A percentile compares a stretch with the other conserved stretches of the same genome.
Conservation (phyloP, 1,140 invertebrate species). For the Spodoptera frugiperda region DNA sequence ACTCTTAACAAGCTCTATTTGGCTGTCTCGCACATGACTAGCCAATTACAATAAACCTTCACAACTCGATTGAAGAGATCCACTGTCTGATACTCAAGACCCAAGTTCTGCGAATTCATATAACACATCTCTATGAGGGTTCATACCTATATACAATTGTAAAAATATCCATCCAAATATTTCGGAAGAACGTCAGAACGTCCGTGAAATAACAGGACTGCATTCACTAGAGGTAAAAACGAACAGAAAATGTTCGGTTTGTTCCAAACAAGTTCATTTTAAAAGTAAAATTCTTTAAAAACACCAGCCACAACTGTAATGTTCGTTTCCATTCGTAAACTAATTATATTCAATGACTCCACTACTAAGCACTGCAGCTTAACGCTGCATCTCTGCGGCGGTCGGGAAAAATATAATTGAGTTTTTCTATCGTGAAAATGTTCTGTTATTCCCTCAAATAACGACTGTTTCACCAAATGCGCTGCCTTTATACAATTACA, state of each 20-base stretch:
- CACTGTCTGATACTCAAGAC: no score
- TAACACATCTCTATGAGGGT: no score
- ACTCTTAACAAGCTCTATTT: no score
- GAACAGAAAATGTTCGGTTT: not conserved
- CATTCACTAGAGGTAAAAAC: no score
- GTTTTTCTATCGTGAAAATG: conserved; percentile 22
- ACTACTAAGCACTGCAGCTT: conserved; percentile 23
- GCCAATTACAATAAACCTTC: no score
- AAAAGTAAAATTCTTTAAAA: not conserved
- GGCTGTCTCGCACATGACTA: no score
- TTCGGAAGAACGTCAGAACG: no score
- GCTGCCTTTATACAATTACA: not conserved
- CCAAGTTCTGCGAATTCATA: no score
- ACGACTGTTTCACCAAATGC: not conserved
- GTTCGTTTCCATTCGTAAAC: not conserved
- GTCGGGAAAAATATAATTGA: conserved; percentile 18
- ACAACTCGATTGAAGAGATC: no score
- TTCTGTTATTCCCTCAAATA: not conserved
- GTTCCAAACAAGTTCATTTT: conserved; percentile 1
- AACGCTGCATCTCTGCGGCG: conserved; percentile 1
- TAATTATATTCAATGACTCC: conserved; percentile 28
- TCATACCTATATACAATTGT: no score
- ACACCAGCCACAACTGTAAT: not conserved
- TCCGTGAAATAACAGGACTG: no score
- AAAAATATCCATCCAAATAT: no score